A percentile compares a stretch with the other conserved stretches of the same genome.
These are phyloP conservation scores for Macrosoma leucophasiata DNA, from an alignment of 2,888 invertebrate genomes.

Conservation along the genomic window DNA sequence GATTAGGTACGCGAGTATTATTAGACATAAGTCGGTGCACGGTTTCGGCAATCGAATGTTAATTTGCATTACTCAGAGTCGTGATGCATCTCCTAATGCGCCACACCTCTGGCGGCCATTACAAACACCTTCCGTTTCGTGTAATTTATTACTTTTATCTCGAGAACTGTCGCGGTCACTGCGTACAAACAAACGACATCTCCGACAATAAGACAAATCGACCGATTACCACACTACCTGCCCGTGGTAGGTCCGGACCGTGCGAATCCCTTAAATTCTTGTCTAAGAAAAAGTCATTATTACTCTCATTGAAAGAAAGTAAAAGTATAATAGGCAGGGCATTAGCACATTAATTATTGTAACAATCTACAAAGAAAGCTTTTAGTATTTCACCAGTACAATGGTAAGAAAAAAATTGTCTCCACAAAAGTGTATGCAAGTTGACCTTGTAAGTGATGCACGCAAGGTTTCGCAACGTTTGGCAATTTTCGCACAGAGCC, in stretches of 20 bases:
- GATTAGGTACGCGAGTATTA: no score
- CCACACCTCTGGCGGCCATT: constrained; percentile 57
- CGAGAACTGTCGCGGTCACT: constrained; percentile 64
- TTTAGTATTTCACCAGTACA: constrained; percentile 45
- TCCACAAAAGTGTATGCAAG: constrained; percentile 44
- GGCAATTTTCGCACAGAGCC: constrained; percentile 56
- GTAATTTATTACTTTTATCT: constrained; percentile 73
- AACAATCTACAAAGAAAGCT: constrained; percentile 54
- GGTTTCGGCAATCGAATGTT: no score
- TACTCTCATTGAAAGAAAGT: constrained; percentile 53
- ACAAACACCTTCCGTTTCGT: constrained; percentile 68
- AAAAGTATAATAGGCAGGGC: constrained; percentile 54
- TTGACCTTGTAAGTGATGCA: constrained; percentile 53
- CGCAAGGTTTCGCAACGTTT: constrained; percentile 59
- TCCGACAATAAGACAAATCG: constrained; percentile 73
- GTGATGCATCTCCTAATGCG: constrained; percentile 44
- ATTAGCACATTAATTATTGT: constrained; percentile 67
- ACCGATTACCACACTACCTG: constrained; percentile 71
- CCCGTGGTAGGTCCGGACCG: constrained; percentile 56
- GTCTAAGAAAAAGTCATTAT: constrained; percentile 48
- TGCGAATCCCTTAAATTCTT: constrained; percentile 54
- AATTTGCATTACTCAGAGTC: no score
- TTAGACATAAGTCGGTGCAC: no score
- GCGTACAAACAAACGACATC: constrained; percentile 69
- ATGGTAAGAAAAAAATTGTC: constrained; percentile 36